phyloP scores from a whole-genome alignment of 2,888 invertebrate genomes.

The Ophion ventricosus region DNA sequence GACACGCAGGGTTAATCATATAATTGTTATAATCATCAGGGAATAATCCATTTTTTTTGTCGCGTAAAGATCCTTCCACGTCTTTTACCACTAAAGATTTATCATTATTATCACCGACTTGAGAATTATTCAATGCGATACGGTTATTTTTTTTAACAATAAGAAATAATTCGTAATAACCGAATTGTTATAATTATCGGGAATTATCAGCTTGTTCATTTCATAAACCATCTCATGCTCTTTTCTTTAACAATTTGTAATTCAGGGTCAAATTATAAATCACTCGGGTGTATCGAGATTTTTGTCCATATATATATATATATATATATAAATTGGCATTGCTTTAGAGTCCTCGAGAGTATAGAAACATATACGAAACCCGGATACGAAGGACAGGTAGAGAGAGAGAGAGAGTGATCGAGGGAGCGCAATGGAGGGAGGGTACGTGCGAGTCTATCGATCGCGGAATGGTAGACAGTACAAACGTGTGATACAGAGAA shows the following conservation, averaged over 20 bases:
- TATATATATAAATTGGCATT: neutral
- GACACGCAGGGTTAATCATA: too few species aligned
- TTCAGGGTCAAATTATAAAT: neutral
- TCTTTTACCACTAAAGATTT: too few species aligned
- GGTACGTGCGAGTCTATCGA: conserved; percentile 38
- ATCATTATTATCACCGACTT: too few species aligned
- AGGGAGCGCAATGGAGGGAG: conserved; percentile 2
- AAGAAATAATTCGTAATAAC: too few species aligned
- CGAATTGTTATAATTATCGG: too few species aligned
- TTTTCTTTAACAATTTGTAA: neutral
- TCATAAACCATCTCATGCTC: too few species aligned
- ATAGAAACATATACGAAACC: conserved; percentile 20
- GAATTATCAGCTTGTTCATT: too few species aligned
- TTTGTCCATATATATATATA: neutral
- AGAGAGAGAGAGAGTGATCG: neutral
- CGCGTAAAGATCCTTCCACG: too few species aligned
- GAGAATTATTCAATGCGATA: too few species aligned
- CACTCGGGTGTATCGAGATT: neutral
- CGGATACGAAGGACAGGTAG: conserved; percentile 34
- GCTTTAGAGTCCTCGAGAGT: conserved; percentile 15
- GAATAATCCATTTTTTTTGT: too few species aligned
- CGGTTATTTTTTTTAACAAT: too few species aligned
- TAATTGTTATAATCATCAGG: too few species aligned
- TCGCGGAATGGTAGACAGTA: conserved; percentile 25
- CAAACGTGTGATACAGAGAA: conserved; percentile 16